A percentile compares a stretch with the other conserved stretches of the same genome.
These are phyloP conservation scores for Threskiornis aethiopicus DNA, from an alignment of 2,797 vertebrate genomes.

Conservation along the genomic window DNA sequence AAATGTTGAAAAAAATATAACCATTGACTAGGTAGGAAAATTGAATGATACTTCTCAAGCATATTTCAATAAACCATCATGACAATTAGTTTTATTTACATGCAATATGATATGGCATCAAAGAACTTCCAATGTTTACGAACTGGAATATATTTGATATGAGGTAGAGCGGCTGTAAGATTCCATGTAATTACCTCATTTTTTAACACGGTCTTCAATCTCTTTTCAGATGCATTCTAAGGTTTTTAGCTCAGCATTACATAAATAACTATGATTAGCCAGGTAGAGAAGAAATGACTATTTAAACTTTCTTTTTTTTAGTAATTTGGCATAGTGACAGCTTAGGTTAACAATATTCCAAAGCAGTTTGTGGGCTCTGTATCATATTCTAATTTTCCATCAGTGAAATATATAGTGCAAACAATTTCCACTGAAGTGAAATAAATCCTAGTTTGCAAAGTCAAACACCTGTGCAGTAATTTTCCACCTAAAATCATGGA, in stretches of 20 bases:
- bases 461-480: constrained; percentile 51
- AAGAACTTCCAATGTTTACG: background rate
- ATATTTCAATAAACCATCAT: constrained; percentile 6
- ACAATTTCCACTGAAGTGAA: constrained; percentile 29
- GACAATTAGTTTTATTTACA: constrained; percentile 51
- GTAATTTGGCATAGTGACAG: constrained; percentile 28
- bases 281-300: constrained; percentile 3
- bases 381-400: constrained; percentile 44
- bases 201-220: constrained; percentile 14
- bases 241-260: constrained; percentile 29
- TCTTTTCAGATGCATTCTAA: constrained; percentile 14
- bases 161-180: background rate
- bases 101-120: background rate
- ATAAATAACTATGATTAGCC: constrained; percentile 55
- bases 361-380: background rate
- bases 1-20: background rate
- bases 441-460: constrained; percentile 22
- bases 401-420: constrained; percentile 32
- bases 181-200: constrained; percentile 28
- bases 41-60: background rate
- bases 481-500: constrained; percentile 41
- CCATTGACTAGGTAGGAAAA: background rate
- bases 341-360: constrained; percentile 36
- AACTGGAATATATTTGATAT: constrained; percentile 12
- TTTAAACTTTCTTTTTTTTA: background rate